A percentile compares a stretch with the other conserved stretches of the same genome.
Evolutionary conservation across 2,797 vertebrate genomes (phyloP).

Genomic region (Girardinus metallicus): DNA sequence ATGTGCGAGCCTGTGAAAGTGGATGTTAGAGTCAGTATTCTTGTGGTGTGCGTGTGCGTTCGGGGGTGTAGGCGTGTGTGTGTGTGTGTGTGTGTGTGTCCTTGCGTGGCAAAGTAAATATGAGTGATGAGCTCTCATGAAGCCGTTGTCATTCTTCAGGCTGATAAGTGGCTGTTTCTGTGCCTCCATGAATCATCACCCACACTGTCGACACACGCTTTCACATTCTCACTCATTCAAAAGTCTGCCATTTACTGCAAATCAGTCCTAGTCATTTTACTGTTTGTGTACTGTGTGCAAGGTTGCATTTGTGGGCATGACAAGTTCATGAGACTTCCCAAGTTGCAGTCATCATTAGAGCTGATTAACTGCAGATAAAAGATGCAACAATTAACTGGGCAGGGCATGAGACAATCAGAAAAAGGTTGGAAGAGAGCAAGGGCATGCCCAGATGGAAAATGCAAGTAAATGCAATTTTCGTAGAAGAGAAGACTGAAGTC

Average conservation of each 20-base stretch:
- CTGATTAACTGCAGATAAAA: slow-evolving; percentile 77
- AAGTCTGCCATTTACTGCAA: slow-evolving; percentile 67
- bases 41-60: slow-evolving; percentile 8
- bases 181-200: slow-evolving; percentile 78
- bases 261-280: slow-evolving; percentile 27
- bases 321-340: slow-evolving; percentile 68
- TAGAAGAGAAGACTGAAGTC: slow-evolving; percentile 55
- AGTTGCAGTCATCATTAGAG: slow-evolving; percentile 74
- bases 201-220: slow-evolving; percentile 52
- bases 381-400: slow-evolving; percentile 51
- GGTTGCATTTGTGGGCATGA: slow-evolving; percentile 19
- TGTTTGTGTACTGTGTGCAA: slow-evolving; percentile 16
- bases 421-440: slow-evolving; percentile 19
- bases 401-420: slow-evolving; percentile 45
- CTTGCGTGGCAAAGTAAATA: slow-evolving; percentile 61
- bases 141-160: slow-evolving; percentile 74
- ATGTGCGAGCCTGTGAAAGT: neutral
- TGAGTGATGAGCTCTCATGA: slow-evolving; percentile 78
- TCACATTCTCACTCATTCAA: slow-evolving; percentile 45
- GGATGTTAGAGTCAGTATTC: slow-evolving; percentile 21
- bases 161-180: slow-evolving; percentile 78
- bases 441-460: slow-evolving; percentile 49
- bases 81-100: neutral
- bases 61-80: slow-evolving; percentile 8
- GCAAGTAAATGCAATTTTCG: slow-evolving; percentile 49